phyloP scores from a whole-genome alignment of 1,140 invertebrate species.

The Macrobrachium rosenbergii region DNA sequence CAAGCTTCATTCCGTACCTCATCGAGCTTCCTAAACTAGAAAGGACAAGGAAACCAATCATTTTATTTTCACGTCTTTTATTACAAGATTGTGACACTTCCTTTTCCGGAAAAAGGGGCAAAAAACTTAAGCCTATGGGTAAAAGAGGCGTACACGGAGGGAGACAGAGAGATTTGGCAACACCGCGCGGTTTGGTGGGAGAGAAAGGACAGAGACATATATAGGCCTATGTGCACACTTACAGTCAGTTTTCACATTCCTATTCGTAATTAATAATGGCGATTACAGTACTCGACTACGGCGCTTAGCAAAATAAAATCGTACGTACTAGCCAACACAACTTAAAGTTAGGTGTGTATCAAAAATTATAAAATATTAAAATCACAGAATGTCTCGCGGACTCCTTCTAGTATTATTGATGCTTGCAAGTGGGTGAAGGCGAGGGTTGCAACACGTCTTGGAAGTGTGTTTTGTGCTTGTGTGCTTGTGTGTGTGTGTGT shows the following conservation, averaged over 20 bases:
- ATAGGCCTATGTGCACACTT: not conserved
- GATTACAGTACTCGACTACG: slow-evolving; percentile 8
- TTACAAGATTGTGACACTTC: too few relatives aligned
- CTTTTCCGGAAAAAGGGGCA: not conserved
- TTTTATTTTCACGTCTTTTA: too few relatives aligned
- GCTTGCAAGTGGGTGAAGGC: not conserved
- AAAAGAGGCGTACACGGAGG: not conserved
- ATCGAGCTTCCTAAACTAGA: too few relatives aligned
- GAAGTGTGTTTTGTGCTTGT: not conserved
- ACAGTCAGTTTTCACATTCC: too few relatives aligned
- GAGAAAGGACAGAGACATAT: not conserved
- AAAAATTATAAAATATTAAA: slow-evolving; percentile 54
- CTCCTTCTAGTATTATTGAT: slow-evolving; percentile 35
- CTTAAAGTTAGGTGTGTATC: slow-evolving; percentile 49
- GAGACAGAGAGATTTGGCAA: not conserved
- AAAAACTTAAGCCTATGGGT: not conserved
- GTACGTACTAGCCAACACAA: slow-evolving; percentile 24
- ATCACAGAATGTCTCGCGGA: slow-evolving; percentile 47
- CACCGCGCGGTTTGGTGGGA: not conserved
- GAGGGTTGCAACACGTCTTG: not conserved
- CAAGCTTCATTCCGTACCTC: too few relatives aligned
- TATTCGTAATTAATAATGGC: not conserved
- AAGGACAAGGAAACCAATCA: too few relatives aligned
- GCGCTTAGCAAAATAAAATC: slow-evolving; percentile 30
- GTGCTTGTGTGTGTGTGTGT: not conserved